These are phyloP conservation scores for Typhlomys cinereus DNA, from an alignment of 2,113 vertebrate species.

Conservation along the genomic window DNA sequence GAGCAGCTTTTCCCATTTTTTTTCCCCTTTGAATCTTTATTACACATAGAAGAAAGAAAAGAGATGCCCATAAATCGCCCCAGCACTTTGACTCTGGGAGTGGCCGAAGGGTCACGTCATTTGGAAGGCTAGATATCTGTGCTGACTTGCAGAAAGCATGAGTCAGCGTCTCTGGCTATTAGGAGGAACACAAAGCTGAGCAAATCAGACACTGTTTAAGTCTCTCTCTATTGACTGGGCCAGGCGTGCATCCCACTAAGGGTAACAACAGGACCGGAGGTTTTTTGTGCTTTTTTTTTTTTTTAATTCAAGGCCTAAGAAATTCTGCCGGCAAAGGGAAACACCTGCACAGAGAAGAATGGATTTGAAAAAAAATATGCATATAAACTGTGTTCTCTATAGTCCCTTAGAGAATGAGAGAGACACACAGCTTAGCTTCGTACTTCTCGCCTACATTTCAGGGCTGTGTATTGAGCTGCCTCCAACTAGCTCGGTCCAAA, in stretches of 20 bases:
- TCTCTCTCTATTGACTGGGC: slow-evolving; percentile 52
- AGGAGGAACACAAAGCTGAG: slow-evolving; percentile 28
- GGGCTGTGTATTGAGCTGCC: background rate
- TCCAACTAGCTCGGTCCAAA: background rate
- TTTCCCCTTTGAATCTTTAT: slow-evolving; percentile 62
- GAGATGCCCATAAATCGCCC: slow-evolving; percentile 46
- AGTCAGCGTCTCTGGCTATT: slow-evolving; percentile 62
- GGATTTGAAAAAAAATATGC: background rate
- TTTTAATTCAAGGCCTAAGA: slow-evolving; percentile 51
- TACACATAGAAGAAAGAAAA: background rate
- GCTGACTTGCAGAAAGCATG: slow-evolving; percentile 47
- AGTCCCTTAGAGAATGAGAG: background rate
- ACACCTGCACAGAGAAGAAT: slow-evolving; percentile 52
- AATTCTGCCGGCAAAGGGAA: slow-evolving; percentile 47
- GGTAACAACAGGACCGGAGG: slow-evolving; percentile 33
- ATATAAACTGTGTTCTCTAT: background rate
- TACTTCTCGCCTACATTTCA: background rate
- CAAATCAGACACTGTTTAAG: background rate
- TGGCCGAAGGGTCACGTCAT: background rate
- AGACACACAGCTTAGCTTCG: background rate
- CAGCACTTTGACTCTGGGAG: slow-evolving; percentile 33
- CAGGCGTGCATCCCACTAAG: slow-evolving; percentile 40
- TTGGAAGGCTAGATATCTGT: slow-evolving; percentile 40
- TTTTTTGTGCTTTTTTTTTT: too few relatives aligned
- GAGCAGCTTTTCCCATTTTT: slow-evolving; percentile 21